Percentiles rank a stretch among this genome's conserved stretches.
Conservation (phyloP, 2,888 invertebrate genomes). For the Catonia carolina region DNA sequence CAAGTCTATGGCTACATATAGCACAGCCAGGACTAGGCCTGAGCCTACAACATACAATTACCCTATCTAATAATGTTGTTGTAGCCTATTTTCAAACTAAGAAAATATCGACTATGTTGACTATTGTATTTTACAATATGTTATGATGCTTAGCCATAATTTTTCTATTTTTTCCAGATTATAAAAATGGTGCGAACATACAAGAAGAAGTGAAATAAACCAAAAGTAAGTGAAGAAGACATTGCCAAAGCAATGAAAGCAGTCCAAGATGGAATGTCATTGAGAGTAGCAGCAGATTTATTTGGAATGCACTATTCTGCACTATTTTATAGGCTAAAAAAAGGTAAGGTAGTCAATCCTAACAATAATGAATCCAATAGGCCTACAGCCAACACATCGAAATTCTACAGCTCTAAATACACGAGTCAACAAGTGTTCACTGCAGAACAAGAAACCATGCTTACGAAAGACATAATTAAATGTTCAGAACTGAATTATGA, state of each 20-base stretch:
- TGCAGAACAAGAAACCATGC: conserved; percentile 15
- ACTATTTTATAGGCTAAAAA: conserved; percentile 19
- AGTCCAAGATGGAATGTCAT: conserved; percentile 14
- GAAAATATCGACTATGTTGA: no score
- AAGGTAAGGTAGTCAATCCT: conserved; percentile 11
- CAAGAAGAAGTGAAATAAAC: conserved; percentile 15
- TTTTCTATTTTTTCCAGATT: conserved; percentile 9
- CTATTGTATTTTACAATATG: conserved; percentile 6
- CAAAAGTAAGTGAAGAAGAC: conserved; percentile 19
- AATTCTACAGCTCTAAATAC: conserved; percentile 12
- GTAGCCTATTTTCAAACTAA: no score
- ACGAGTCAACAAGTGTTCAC: conserved; percentile 18
- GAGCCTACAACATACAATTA: no score
- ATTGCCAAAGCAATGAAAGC: conserved; percentile 19
- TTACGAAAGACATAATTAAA: conserved; percentile 14
- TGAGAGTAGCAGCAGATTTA: conserved; percentile 15
- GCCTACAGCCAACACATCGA: conserved; percentile 7
- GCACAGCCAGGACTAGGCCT: no score
- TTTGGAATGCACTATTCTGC: conserved; percentile 19
- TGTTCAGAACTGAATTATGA: conserved; percentile 18
- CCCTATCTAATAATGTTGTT: no score
- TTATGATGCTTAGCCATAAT: not conserved
- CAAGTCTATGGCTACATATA: no score
- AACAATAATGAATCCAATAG: conserved; percentile 4
- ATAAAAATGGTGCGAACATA: conserved; percentile 20